Evolutionary conservation across 2,888 invertebrate genomes (phyloP).

Genomic region (Cordilura impudica): DNA sequence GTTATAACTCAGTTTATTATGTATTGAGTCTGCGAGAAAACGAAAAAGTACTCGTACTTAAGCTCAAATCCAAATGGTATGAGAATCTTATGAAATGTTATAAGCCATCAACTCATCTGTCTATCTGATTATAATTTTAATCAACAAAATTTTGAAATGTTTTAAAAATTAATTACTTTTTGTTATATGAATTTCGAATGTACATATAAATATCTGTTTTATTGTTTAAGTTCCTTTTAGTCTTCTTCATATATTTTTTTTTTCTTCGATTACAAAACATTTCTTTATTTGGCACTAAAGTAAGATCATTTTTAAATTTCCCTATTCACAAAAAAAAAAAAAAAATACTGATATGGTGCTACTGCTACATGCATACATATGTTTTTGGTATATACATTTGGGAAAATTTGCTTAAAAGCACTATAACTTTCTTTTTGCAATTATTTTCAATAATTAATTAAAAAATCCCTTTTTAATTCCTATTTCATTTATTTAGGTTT

Average conservation of each 20-base stretch:
- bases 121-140: no score
- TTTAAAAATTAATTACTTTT: no score
- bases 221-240: conserved; percentile 11
- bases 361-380: conserved; percentile 14
- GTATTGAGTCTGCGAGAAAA: not conserved
- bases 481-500: no score
- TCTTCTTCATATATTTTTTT: conserved; percentile 6
- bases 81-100: no score
- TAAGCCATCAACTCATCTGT: no score
- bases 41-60: no score
- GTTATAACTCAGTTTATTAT: conserved; percentile 45
- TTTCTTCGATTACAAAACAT: conserved; percentile 49
- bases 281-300: conserved; percentile 49
- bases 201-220: not conserved
- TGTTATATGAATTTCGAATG: no score
- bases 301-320: conserved; percentile 39
- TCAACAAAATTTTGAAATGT: no score
- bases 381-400: not conserved
- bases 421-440: not conserved
- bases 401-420: not conserved
- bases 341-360: conserved; percentile 31
- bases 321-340: conserved; percentile 39
- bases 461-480: no score
- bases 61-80: no score
- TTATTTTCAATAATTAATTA: not conserved